Evolutionary conservation across 2,888 invertebrate species (phyloP).

Genomic region (Ditula angustiorana): DNA sequence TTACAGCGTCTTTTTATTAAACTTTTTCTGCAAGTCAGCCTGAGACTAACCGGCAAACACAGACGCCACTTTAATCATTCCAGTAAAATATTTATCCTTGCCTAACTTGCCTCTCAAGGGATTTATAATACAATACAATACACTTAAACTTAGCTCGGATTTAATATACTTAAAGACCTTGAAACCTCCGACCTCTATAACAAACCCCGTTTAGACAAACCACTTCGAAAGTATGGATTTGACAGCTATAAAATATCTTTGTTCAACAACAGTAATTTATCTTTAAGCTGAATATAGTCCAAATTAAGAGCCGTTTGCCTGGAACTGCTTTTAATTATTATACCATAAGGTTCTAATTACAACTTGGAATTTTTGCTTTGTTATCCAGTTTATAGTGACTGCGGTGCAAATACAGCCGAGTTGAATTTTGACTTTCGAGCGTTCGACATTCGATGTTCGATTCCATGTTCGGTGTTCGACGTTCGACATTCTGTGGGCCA

Average conservation of each 20-base stretch:
- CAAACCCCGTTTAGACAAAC: slow-evolving; percentile 22
- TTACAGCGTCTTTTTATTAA: too few relatives aligned
- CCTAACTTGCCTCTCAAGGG: too few relatives aligned
- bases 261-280: slow-evolving; percentile 24
- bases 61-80: too few relatives aligned
- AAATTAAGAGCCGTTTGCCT: slow-evolving; percentile 17
- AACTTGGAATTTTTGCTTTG: not conserved
- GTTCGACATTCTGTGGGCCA: too few relatives aligned
- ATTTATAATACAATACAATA: not conserved
- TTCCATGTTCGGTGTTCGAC: too few relatives aligned
- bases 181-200: not conserved
- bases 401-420: too few relatives aligned
- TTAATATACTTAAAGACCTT: slow-evolving; percentile 6
- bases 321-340: not conserved
- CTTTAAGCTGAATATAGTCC: slow-evolving; percentile 16
- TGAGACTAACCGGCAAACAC: too few relatives aligned
- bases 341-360: not conserved
- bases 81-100: too few relatives aligned
- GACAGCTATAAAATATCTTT: slow-evolving; percentile 34
- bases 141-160: not conserved
- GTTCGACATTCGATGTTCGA: too few relatives aligned
- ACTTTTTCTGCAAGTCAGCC: too few relatives aligned
- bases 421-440: too few relatives aligned
- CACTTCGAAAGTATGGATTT: slow-evolving; percentile 23
- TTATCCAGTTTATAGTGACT: too few relatives aligned